Conservation (phyloP, 2,797 vertebrate genomes). For the Buphagus erythrorhynchus region DNA sequence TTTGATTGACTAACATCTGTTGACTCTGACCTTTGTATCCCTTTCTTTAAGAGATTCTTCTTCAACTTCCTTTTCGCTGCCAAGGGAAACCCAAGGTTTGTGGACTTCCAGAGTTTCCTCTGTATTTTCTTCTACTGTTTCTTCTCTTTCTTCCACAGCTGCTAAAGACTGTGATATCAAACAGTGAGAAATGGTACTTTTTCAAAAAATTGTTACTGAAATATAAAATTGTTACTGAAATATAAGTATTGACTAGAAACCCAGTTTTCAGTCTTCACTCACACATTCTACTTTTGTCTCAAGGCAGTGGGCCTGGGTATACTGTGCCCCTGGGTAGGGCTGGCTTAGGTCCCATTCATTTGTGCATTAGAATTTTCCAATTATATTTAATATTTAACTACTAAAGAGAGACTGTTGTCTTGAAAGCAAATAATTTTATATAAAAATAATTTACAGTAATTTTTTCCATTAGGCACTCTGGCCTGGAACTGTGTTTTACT, state of each 20-base stretch:
- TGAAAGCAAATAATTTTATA: background rate
- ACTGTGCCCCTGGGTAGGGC: background rate
- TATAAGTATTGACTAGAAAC: background rate
- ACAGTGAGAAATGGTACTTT: background rate
- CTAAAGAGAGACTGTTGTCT: background rate
- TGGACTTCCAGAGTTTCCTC: conserved; percentile 58
- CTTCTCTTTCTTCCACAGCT: conserved; percentile 61
- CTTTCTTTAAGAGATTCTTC: conserved; percentile 82
- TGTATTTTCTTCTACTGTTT: conserved; percentile 1
- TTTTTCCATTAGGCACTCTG: background rate
- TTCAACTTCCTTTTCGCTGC: conserved; percentile 91
- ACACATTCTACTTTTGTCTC: background rate
- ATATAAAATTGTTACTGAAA: background rate
- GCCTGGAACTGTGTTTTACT: background rate
- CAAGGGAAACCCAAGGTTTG: conserved; percentile 87
- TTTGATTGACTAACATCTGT: background rate
- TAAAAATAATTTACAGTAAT: background rate
- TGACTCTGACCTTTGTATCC: conserved; percentile 79
- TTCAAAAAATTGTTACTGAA: background rate
- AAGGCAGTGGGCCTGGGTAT: background rate
- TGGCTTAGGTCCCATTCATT: background rate
- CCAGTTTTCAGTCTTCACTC: background rate
- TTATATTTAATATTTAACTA: background rate
- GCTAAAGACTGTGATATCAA: conserved; percentile 73
- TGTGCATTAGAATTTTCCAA: background rate